phyloP scores from a whole-genome alignment of 2,888 invertebrate genomes.

The Junonia oenone region DNA sequence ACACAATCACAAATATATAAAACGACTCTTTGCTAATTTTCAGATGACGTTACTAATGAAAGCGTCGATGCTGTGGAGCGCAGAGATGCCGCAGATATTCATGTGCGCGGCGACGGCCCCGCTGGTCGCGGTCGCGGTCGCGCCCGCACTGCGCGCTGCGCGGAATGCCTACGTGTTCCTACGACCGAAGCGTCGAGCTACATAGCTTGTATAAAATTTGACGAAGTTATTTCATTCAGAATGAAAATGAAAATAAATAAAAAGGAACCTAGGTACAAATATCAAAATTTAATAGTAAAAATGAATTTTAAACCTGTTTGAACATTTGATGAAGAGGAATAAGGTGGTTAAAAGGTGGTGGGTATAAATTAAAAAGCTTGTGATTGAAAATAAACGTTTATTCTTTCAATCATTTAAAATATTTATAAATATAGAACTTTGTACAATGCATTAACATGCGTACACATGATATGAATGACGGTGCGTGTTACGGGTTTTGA shows the following conservation, averaged over 20 bases:
- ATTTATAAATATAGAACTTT: slow-evolving; percentile 76
- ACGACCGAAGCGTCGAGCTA: slow-evolving; percentile 15
- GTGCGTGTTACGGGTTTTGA: slow-evolving; percentile 26
- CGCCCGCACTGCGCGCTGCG: slow-evolving; percentile 50
- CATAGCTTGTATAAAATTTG: no score
- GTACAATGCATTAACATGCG: slow-evolving; percentile 71
- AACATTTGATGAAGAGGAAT: neutral
- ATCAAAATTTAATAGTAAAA: neutral
- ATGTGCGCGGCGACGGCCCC: slow-evolving; percentile 44
- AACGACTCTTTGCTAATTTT: no score
- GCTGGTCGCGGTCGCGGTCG: slow-evolving; percentile 38
- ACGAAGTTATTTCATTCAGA: no score
- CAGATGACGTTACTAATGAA: slow-evolving; percentile 47
- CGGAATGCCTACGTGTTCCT: slow-evolving; percentile 46
- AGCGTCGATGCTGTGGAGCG: slow-evolving; percentile 32
- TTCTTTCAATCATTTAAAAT: slow-evolving; percentile 76
- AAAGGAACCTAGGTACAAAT: no score
- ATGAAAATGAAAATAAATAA: no score
- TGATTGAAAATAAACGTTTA: slow-evolving; percentile 73
- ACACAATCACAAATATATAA: no score
- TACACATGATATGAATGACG: slow-evolving; percentile 39
- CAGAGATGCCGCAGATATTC: slow-evolving; percentile 51
- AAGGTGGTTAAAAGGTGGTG: no score
- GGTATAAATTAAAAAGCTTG: slow-evolving; percentile 23
- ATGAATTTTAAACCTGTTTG: neutral